Conservation (phyloP, 2,113 vertebrate species). For the Oryctolagus cuniculus region DNA sequence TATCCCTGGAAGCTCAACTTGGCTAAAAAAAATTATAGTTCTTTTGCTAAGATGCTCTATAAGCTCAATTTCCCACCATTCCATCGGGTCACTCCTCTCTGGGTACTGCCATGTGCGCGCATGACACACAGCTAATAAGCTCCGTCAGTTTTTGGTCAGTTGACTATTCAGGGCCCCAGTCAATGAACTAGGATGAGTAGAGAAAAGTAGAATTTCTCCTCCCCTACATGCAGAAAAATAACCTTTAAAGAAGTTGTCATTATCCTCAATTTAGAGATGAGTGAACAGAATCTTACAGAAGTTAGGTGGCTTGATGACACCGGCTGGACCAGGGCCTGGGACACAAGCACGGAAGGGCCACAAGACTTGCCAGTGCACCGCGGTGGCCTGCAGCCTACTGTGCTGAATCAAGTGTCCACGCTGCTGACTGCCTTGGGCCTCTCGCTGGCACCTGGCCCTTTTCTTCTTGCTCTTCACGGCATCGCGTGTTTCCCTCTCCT, state of each 20-base stretch:
- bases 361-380: neutral
- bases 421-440: neutral
- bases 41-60: neutral
- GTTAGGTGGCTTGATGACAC: neutral
- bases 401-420: too few relatives aligned
- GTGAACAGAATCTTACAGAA: neutral
- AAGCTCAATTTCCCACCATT: neutral
- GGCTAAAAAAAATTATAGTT: neutral
- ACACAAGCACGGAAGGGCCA: neutral
- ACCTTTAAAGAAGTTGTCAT: neutral
- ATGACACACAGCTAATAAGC: neutral
- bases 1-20: neutral
- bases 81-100: neutral
- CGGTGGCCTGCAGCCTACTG: neutral
- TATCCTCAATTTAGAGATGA: neutral
- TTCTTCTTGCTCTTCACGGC: neutral
- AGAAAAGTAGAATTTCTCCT: neutral
- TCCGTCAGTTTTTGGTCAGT: neutral
- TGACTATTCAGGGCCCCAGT: neutral
- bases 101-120: neutral
- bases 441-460: neutral
- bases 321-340: neutral
- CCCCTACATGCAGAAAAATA: neutral
- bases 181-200: neutral
- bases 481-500: neutral